Evolutionary conservation across 2,113 vertebrate species (phyloP).

Genomic region (Petrocephalus zakoni): DNA sequence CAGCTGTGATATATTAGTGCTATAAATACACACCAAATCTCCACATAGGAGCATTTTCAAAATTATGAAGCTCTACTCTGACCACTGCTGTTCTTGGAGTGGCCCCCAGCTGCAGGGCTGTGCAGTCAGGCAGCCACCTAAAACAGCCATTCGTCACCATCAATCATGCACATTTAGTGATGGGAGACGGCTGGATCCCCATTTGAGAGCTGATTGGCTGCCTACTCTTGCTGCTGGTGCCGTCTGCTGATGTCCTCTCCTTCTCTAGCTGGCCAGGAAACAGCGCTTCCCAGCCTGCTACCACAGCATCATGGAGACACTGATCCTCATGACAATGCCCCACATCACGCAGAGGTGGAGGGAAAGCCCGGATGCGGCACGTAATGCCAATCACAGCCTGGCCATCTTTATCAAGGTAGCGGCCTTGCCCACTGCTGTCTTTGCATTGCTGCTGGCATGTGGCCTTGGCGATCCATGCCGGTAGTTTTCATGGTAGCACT

Average conservation of each 20-base stretch:
- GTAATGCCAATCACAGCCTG: conserved; percentile 93
- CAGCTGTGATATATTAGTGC: background rate
- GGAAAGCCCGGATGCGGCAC: conserved; percentile 88
- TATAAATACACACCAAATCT: background rate
- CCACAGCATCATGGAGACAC: conserved; percentile 84
- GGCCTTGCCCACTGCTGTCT: background rate
- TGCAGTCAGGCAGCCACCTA: background rate
- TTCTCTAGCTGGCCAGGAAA: conserved; percentile 75
- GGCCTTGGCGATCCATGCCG: background rate
- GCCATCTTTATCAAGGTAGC: conserved; percentile 68
- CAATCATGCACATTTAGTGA: background rate
- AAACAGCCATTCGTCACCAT: background rate
- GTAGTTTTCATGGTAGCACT: background rate
- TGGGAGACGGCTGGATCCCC: background rate
- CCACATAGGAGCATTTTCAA: background rate
- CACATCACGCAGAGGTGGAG: conserved; percentile 97
- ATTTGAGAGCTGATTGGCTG: background rate
- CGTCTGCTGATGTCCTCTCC: background rate
- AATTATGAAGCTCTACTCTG: background rate
- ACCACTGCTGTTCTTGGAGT: background rate
- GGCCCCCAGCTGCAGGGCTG: background rate
- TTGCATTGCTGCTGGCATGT: background rate
- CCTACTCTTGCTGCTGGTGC: background rate
- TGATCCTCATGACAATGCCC: conserved; percentile 90
- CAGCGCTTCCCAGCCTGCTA: conserved; percentile 88